These are phyloP conservation scores for Anguilla obscura DNA, from an alignment of 2,797 vertebrate species.

Conservation along the genomic window DNA sequence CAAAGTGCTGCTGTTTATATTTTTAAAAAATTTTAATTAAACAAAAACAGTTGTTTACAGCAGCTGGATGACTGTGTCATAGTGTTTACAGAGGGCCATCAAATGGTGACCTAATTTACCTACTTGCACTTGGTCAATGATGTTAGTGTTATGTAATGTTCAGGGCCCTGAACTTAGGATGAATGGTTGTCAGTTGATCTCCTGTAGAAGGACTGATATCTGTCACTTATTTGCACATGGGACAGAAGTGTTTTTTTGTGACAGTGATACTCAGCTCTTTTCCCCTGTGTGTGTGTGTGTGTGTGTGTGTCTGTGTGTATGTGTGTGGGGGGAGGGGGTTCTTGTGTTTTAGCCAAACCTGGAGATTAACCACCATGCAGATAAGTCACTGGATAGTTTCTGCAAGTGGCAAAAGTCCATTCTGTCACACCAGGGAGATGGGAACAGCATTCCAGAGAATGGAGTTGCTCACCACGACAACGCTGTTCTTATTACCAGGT, in stretches of 20 bases:
- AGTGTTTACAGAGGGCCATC: neutral
- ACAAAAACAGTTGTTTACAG: neutral
- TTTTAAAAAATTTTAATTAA: neutral
- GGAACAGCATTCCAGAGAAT: slow-evolving; percentile 97
- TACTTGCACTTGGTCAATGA: neutral
- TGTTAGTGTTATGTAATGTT: neutral
- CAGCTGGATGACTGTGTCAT: neutral
- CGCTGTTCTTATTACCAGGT: slow-evolving; percentile 98
- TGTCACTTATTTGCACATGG: neutral
- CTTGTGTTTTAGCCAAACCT: slow-evolving; percentile 91
- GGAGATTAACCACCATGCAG: slow-evolving; percentile 99
- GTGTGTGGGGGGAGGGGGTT: slow-evolving; percentile 66
- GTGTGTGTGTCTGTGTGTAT: slow-evolving; percentile 12
- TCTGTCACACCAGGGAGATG: slow-evolving; percentile 92
- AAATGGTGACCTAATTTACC: neutral
- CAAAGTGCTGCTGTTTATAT: neutral
- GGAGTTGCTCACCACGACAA: slow-evolving; percentile 99
- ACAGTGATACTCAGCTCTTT: slow-evolving; percentile 4
- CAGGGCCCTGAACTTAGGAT: neutral
- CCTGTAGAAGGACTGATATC: neutral
- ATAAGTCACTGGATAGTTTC: slow-evolving; percentile 99
- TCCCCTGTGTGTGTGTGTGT: slow-evolving; percentile 1
- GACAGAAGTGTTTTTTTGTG: neutral
- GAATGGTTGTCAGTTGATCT: neutral
- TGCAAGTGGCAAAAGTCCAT: slow-evolving; percentile 99